These are phyloP conservation scores for Idaea aversata DNA, from an alignment of 2,888 invertebrate genomes.

Conservation along the genomic window DNA sequence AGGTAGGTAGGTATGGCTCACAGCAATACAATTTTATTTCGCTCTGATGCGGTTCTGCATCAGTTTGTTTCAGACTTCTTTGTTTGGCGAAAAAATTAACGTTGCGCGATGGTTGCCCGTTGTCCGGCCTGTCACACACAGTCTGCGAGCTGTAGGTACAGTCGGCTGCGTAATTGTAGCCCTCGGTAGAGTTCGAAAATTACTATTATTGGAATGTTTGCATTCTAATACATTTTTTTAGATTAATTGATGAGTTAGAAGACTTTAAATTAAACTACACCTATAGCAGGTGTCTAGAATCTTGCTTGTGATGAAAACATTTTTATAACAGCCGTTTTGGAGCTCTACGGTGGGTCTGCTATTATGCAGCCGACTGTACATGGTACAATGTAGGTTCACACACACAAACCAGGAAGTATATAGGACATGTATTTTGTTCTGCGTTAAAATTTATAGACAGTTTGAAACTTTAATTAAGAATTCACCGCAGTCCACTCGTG, in stretches of 20 bases:
- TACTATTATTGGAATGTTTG: too few species aligned
- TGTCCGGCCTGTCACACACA: conserved; percentile 39
- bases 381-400: not conserved
- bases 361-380: too few species aligned
- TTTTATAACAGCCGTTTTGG: too few species aligned
- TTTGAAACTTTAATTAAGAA: conserved; percentile 1
- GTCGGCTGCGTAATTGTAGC: too few species aligned
- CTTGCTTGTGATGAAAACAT: too few species aligned
- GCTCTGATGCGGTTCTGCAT: conserved; percentile 39
- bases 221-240: too few species aligned
- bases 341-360: too few species aligned
- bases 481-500: conserved; percentile 6
- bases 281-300: too few species aligned
- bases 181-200: too few species aligned
- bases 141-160: conserved; percentile 21
- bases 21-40: conserved; percentile 29
- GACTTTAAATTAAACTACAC: too few species aligned
- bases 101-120: conserved; percentile 32
- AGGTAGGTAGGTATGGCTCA: not conserved
- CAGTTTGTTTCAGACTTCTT: conserved; percentile 40
- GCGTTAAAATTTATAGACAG: conserved; percentile 11
- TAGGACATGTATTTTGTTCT: conserved; percentile 5
- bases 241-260: too few species aligned
- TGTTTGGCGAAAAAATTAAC: conserved; percentile 32
- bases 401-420: not conserved